Conservation (phyloP, 2,888 invertebrate genomes). For the Thera britannica region DNA sequence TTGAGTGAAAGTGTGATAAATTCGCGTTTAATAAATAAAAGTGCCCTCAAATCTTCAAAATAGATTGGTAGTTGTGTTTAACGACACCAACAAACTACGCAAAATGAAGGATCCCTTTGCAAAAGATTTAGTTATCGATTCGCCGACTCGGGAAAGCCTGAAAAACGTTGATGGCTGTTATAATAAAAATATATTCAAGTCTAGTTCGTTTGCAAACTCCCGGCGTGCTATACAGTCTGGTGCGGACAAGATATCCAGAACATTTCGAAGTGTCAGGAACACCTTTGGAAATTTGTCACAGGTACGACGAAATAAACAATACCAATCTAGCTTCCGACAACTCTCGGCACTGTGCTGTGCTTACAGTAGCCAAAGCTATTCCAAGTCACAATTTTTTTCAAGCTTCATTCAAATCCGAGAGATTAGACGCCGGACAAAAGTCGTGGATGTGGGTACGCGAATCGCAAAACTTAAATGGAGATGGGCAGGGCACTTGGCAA, state of each 20-base stretch:
- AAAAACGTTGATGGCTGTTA: constrained; percentile 77
- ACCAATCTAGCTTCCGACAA: background rate
- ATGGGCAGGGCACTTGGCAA: too few species aligned
- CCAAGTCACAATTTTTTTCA: too few species aligned
- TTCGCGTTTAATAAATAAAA: background rate
- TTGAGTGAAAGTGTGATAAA: background rate
- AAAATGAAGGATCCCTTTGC: constrained; percentile 77
- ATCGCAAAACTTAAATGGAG: too few species aligned
- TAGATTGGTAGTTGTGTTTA: background rate
- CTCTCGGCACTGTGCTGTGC: background rate
- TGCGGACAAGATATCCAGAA: constrained; percentile 88
- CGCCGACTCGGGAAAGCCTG: constrained; percentile 72
- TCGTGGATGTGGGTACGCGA: too few species aligned
- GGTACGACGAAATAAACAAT: constrained; percentile 61
- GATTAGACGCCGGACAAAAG: too few species aligned
- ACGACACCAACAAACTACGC: background rate
- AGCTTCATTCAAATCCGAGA: too few species aligned
- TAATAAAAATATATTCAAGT: constrained; percentile 74
- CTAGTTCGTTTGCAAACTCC: constrained; percentile 85
- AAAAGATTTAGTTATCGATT: constrained; percentile 74
- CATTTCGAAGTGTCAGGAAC: constrained; percentile 87
- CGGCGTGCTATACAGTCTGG: constrained; percentile 87
- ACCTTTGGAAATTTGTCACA: constrained; percentile 88
- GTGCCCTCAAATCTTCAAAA: background rate
- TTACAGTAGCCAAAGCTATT: too few species aligned